Base-by-base conservation (phyloP, 2,888 invertebrate species). In the Agapetus fuscipes region DNA sequence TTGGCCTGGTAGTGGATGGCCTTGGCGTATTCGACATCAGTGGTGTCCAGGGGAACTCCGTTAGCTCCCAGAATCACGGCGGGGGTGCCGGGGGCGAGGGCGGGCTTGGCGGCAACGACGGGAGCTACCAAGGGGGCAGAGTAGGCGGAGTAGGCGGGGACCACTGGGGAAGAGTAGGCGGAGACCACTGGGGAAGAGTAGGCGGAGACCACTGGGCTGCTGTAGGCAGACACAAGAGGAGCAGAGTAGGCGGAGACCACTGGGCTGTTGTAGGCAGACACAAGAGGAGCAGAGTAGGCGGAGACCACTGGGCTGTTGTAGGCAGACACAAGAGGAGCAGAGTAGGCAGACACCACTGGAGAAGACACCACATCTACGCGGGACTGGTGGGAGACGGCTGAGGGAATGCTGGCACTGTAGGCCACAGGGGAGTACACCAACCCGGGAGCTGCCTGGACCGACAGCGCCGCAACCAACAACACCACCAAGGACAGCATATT, bases 401-500 rank as follows among this genome's bases (percentile, higher is more conserved):
- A 64, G 56, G 71, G 71, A 24, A 61, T n/a, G 15, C 30, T 54
- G 3, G 56, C 50, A 20, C 52, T 48, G 41, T 52, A 54, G 11
- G 54, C 49, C 7, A 53, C 51, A 10, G 36, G 36, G 10, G n/a
- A 27, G 17, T n/a, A 62, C 39, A 55, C 25, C 28, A 57, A 37
- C n/a, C 64, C 41, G 9, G 69, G 69, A 56, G 77, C 78, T 48
- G 63, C 71, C 48, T 67, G 75, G 56, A 77, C 52, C 54, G 74
- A 72, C 55, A 72, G 58, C 46, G 74, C 60, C 54, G 73, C 73
- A 57, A 71, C 71, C 67, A 78, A 72, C 20, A 20, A 20, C 61
- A 73, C 74, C 69, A 74, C 71, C 71, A 68, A 57, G 58, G 67
- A 67, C 56, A 53, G 63, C 68, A 69, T 68, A 54, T 56, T 67